Conservation (phyloP, 2,797 vertebrate species). For the Poecile montanus region DNA sequence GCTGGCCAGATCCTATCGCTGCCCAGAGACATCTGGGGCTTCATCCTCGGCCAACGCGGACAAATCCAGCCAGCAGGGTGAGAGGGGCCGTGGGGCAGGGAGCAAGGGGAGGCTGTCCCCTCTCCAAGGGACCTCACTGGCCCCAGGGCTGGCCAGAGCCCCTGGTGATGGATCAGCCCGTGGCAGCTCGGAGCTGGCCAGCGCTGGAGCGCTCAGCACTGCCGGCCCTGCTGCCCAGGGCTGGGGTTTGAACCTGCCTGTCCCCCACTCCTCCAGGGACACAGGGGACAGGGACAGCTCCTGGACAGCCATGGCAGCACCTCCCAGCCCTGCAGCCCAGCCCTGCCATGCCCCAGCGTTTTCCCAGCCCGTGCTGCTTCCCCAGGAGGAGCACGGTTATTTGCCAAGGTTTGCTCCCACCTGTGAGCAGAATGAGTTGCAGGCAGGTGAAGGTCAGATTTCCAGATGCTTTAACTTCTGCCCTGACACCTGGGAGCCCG, state of each 20-base stretch:
- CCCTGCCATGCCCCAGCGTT: accelerated
- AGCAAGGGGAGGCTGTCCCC: not conserved
- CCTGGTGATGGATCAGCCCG: accelerated
- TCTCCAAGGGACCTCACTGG: not conserved
- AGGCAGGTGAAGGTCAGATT: not conserved
- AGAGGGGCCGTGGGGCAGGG: not conserved
- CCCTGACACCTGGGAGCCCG: not conserved
- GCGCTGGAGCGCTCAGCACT: not conserved
- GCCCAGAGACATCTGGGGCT: not conserved
- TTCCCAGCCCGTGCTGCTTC: accelerated
- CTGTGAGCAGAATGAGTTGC: not conserved
- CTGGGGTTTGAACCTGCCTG: not conserved
- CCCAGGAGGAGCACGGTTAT: not conserved
- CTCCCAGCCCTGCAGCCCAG: not conserved
- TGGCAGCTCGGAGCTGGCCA: accelerated
- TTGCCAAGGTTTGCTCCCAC: not conserved
- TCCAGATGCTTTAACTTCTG: not conserved
- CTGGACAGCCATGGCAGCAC: not conserved
- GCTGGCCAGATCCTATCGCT: not conserved
- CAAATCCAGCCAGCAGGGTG: not conserved
- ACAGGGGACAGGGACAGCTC: not conserved
- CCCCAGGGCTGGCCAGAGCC: not conserved
- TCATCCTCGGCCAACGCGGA: not conserved
- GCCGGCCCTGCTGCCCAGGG: not conserved
- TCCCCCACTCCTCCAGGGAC: not conserved